phyloP scores from a whole-genome alignment of 2,888 invertebrate species.

The Acanthosoma haemorrhoidale region DNA sequence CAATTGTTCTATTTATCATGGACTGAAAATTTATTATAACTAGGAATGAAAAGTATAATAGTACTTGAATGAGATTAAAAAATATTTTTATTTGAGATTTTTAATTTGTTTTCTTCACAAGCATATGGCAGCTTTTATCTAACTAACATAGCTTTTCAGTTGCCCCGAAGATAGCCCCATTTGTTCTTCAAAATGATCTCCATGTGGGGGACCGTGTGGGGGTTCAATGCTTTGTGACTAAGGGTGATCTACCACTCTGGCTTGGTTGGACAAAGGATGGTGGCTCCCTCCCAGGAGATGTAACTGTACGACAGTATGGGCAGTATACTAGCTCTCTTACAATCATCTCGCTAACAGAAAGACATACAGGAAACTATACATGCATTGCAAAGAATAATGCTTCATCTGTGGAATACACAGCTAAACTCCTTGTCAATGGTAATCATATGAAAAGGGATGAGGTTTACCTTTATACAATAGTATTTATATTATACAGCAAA shows the following conservation, averaged over 20 bases:
- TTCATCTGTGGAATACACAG: constrained; percentile 48
- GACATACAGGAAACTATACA: constrained; percentile 52
- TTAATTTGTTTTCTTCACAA: background rate
- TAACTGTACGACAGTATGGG: constrained; percentile 41
- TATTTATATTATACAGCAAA: too few species aligned
- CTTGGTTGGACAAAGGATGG: constrained; percentile 52
- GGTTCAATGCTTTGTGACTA: constrained; percentile 51
- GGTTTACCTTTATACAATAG: constrained; percentile 14
- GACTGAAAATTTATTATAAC: too few species aligned
- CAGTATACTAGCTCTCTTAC: constrained; percentile 46
- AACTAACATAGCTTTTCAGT: constrained; percentile 47
- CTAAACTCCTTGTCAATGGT: constrained; percentile 51
- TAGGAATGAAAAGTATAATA: too few species aligned
- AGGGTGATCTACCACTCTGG: constrained; percentile 53
- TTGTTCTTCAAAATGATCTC: constrained; percentile 50
- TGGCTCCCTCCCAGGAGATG: constrained; percentile 40
- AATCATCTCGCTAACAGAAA: constrained; percentile 51
- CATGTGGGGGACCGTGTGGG: constrained; percentile 50
- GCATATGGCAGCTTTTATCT: constrained; percentile 3
- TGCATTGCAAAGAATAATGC: constrained; percentile 52
- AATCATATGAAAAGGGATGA: constrained; percentile 38
- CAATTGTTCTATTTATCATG: too few species aligned
- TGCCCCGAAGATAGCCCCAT: constrained; percentile 52
- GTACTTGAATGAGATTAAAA: too few species aligned
- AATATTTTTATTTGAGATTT: too few species aligned